Evolutionary conservation across 2,888 invertebrate species (phyloP), one percentile per base, ranked within the genome.

Genomic region (Aphodius sticticus): DNA sequence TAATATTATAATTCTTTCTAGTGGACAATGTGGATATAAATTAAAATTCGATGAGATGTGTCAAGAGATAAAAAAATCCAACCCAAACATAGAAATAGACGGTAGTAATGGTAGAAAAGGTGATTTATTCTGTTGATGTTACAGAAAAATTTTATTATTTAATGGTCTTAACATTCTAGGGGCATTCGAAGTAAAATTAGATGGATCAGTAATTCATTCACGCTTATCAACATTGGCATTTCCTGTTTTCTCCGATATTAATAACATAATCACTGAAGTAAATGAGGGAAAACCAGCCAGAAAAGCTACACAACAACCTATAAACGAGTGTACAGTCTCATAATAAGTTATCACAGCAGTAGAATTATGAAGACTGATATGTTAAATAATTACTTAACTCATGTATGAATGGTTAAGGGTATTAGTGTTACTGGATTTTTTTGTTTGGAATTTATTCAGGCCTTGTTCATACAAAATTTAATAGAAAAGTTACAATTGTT

Each of bases 11-110:
- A 53, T 53, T 53, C 7, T 53, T 53, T 53, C 53, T 26, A 53
- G 53, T 53, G 53, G 53, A 53, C 53, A 53, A 53, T 53, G 53
- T 53, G 53, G 53, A 53, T 53, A 53, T 53, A 53, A 53, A 53
- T 53, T 53, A 12, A 53, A 53, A 53, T 53, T 53, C 6, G 53
- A 53, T 53, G 53, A 53, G 53, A 53, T 53, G 53, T 53, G 53
- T 53, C 53, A 53, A 53, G 53, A 53, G 12, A 53, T 53, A 7
- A 7, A 53, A 53, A 53, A 53, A 53, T 53, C 53, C 12, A 53
- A 53, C 6, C 53, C 53, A 53, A 5, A 53, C 4, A 53, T 53
- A 2, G 53, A 53, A 53, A 53, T 53, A 9, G 12, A 53, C 12
- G 53, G 53, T 12, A 53, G 9, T 9, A 12, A 53, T 9, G 53